Base-by-base conservation (phyloP, 2,797 vertebrate genomes). In the Pipistrellus pygmaeus region DNA sequence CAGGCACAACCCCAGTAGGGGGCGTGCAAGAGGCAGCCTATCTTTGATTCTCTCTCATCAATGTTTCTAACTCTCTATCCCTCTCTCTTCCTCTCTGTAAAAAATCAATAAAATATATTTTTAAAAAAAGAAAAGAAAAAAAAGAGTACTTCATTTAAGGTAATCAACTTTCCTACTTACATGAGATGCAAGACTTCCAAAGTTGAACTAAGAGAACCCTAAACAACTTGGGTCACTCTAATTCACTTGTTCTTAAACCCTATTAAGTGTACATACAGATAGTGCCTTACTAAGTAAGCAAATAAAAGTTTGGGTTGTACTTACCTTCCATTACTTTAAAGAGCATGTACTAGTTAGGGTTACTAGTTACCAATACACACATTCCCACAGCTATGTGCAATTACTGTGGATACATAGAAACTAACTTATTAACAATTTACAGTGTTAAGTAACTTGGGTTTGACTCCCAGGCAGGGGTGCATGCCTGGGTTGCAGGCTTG, bases 211-310 rank as follows among this genome's bases (percentile, higher is more conserved):
- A 14, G 23, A 38, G 73, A 57, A 57, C 13, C 30, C 30, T 88
- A 44, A 57, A 72, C 15, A 60, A 60, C 15, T 25, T 81, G 32
- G 44, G 23, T 81, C 68, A 81, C 41, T 30, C 25, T 55, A 71
- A 48, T 21, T 78, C 27, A 75, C 20, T 41, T 73, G 48, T 66
- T 23, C 8, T 75, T 30, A 95, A 80, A 3, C 35, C 73, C 53
- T 15, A 5, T 12, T 46, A 84, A 85, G 38, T 14, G 10, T 32
- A 84, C 18, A 20, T 32, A 84, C 11, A 20, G 27, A 46, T 38
- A 48, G 23, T 83, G 11, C 41, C 27, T 78, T 93, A 88, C 1
- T 60, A 38, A 92, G 55, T 71, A 89, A 92, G 48, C 66, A 88
- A 91, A 55, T 23, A 20, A 89, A 88, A 92, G 27, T 18, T 48